phyloP scores from a whole-genome alignment of 2,888 invertebrate species.

The Alloplasta piceator region DNA sequence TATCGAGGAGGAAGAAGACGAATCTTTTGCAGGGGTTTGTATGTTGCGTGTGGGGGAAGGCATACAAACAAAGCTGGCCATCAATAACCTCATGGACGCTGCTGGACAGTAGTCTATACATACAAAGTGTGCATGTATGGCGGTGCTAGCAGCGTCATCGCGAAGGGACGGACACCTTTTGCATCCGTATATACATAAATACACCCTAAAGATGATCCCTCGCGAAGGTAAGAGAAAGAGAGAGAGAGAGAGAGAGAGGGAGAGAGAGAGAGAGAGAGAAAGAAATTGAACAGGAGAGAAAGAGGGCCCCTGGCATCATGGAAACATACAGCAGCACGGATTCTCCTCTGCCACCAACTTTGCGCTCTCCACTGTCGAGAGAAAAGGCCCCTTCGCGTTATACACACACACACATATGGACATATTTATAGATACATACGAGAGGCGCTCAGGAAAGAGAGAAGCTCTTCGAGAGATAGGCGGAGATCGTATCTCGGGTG shows the following conservation, averaged over 20 bases:
- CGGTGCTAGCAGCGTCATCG: conserved; percentile 40
- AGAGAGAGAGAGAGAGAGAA: conserved; percentile 33
- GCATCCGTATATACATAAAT: conserved; percentile 10
- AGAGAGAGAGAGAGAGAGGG: conserved; percentile 31
- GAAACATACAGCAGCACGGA: conserved; percentile 59
- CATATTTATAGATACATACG: not conserved
- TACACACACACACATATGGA: conserved; percentile 26
- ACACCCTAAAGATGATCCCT: conserved; percentile 31
- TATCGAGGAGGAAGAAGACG: conserved; percentile 20
- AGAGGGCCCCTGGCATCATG: conserved; percentile 51
- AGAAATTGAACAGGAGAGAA: not conserved
- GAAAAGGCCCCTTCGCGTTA: conserved; percentile 41
- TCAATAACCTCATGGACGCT: conserved; percentile 76
- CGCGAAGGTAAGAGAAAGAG: conserved; percentile 27
- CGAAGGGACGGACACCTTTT: conserved; percentile 36
- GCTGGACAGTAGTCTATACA: conserved; percentile 58
- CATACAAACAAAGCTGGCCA: conserved; percentile 80
- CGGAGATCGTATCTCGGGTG: conserved; percentile 82
- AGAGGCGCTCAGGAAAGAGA: conserved; percentile 49
- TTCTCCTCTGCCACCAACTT: conserved; percentile 76
- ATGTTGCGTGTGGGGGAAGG: conserved; percentile 11
- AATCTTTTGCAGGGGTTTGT: conserved; percentile 12
- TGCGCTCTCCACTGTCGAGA: conserved; percentile 66
- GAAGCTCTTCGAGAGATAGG: conserved; percentile 79
- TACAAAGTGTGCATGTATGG: conserved; percentile 18